phyloP scores from a whole-genome alignment of 2,888 invertebrate genomes.

The Acrobasis repandana region DNA sequence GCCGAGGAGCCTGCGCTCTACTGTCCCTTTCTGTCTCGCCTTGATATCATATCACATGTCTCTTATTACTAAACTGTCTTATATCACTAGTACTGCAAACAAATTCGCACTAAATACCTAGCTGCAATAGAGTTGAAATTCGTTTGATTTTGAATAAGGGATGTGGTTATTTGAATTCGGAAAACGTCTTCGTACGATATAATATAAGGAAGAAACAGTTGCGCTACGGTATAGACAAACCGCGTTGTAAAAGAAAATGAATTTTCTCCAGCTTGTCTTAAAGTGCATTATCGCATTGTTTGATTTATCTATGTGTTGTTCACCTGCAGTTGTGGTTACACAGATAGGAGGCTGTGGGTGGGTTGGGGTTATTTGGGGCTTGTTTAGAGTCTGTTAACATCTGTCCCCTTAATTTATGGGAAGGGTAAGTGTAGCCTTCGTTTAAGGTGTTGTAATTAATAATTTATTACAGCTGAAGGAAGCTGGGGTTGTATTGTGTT shows the following conservation, averaged over 20 bases:
- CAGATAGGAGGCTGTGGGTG: slow-evolving; percentile 65
- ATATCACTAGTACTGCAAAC: neutral
- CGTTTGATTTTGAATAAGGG: neutral
- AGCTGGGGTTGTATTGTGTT: slow-evolving; percentile 50
- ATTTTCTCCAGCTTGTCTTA: slow-evolving; percentile 36
- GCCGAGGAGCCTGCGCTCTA: slow-evolving; percentile 81
- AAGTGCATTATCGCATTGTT: slow-evolving; percentile 35
- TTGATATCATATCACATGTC: slow-evolving; percentile 79
- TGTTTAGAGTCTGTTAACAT: slow-evolving; percentile 77
- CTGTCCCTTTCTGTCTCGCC: slow-evolving; percentile 82
- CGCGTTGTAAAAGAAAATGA: slow-evolving; percentile 42
- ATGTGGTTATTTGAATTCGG: slow-evolving; percentile 38
- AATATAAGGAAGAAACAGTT: slow-evolving; percentile 73
- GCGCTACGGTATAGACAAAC: slow-evolving; percentile 70
- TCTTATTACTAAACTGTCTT: slow-evolving; percentile 41
- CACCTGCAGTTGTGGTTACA: slow-evolving; percentile 44
- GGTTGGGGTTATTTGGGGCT: slow-evolving; percentile 80
- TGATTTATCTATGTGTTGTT: slow-evolving; percentile 31
- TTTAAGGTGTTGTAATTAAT: slow-evolving; percentile 78
- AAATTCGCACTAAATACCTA: neutral
- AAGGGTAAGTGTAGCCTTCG: slow-evolving; percentile 70
- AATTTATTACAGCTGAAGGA: slow-evolving; percentile 65
- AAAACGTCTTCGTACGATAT: slow-evolving; percentile 66
- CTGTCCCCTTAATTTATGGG: slow-evolving; percentile 76
- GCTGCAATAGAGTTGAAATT: slow-evolving; percentile 34